Evolutionary conservation across 2,113 vertebrate genomes (phyloP).

Genomic region (Elgaria multicarinata): DNA sequence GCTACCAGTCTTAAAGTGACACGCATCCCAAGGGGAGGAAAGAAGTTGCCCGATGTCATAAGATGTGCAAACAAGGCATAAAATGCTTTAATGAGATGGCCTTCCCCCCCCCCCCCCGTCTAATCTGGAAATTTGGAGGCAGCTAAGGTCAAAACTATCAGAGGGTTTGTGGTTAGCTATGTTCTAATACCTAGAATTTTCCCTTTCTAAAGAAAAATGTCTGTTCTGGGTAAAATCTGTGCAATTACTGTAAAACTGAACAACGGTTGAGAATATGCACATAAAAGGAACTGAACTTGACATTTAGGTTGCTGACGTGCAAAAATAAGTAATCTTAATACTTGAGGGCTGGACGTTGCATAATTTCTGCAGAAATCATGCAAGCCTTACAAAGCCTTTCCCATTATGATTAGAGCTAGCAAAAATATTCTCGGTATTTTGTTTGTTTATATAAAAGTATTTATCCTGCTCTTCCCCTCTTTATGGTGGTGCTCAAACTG

Average conservation of each 20-base stretch:
- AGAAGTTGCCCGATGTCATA: not conserved
- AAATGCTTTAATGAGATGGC: not conserved
- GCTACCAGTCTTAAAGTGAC: no score
- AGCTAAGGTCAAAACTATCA: not conserved
- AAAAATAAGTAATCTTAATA: not conserved
- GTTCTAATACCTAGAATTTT: not conserved
- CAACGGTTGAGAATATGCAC: not conserved
- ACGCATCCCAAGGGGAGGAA: no score
- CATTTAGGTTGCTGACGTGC: not conserved
- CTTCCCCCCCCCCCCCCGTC: not conserved
- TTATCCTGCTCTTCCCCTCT: not conserved
- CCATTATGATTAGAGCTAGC: not conserved
- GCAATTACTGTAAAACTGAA: not conserved
- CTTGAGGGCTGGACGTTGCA: not conserved
- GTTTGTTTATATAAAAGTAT: not conserved
- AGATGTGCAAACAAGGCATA: not conserved
- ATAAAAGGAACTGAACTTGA: not conserved
- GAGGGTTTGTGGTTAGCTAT: not conserved
- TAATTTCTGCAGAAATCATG: not conserved
- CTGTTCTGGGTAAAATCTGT: not conserved
- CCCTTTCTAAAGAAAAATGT: not conserved
- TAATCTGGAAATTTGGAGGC: not conserved
- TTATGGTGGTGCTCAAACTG: not conserved
- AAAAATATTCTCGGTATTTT: not conserved
- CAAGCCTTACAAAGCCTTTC: not conserved